Evolutionary conservation across 1,140 invertebrate species (phyloP).

Genomic region (Pseudomyrmex concolor): DNA sequence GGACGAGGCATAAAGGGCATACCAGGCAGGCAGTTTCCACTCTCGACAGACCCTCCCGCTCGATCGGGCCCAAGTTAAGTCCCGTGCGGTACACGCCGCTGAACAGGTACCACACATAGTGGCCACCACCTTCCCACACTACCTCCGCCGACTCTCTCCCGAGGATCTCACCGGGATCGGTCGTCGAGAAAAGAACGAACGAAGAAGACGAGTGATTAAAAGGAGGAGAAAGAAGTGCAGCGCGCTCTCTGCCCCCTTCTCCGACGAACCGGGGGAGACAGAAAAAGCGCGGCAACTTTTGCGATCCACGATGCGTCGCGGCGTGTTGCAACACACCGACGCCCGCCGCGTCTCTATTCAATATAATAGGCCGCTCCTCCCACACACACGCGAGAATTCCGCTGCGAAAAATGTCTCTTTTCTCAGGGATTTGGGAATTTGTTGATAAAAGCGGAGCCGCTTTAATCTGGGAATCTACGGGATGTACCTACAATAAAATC

Average conservation of each 20-base stretch:
- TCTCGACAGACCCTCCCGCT: background rate
- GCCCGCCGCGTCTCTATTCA: slow-evolving; percentile 1
- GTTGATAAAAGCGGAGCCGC: slow-evolving; percentile 13
- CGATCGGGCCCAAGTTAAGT: slow-evolving; percentile 21
- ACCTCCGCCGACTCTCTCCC: slow-evolving; percentile 29
- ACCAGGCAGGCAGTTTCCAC: slow-evolving; percentile 23
- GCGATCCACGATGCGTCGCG: slow-evolving; percentile 1
- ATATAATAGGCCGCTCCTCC: background rate
- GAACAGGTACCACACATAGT: slow-evolving; percentile 74
- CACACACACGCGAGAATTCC: background rate
- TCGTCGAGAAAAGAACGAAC: slow-evolving; percentile 16
- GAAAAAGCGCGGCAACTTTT: slow-evolving; percentile 57
- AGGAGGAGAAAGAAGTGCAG: background rate
- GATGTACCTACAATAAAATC: slow-evolving; percentile 23
- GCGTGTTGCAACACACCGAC: background rate
- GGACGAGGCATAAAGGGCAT: slow-evolving; percentile 38
- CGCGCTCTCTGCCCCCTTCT: background rate
- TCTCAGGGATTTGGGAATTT: background rate
- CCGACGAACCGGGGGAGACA: background rate
- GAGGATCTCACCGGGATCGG: slow-evolving; percentile 62
- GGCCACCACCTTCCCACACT: slow-evolving; percentile 74
- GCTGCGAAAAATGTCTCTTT: slow-evolving; percentile 13
- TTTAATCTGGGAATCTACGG: slow-evolving; percentile 11
- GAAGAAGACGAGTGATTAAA: slow-evolving; percentile 5
- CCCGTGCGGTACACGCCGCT: slow-evolving; percentile 1